A percentile compares a stretch with the other conserved stretches of the same genome.
These are phyloP conservation scores for Myrmecobius fasciatus DNA, from an alignment of 2,113 vertebrate species.

Conservation along the genomic window DNA sequence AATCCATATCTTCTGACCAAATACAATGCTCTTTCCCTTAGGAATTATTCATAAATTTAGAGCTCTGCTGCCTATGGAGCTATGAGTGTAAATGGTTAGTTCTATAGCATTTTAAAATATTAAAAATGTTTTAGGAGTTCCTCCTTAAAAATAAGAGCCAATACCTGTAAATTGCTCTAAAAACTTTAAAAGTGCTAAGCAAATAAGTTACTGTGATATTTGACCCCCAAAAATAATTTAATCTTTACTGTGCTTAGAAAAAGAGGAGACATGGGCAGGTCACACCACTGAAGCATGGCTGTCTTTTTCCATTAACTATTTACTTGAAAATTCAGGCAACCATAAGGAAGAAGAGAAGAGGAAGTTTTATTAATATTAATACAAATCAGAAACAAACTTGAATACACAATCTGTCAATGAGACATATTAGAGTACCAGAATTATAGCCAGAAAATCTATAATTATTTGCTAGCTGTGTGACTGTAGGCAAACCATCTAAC, in stretches of 20 bases:
- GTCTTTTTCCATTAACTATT: not conserved
- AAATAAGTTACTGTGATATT: not conserved
- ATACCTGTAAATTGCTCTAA: constrained; percentile 9
- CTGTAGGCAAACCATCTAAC: not conserved
- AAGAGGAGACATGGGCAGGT: constrained; percentile 18
- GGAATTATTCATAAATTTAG: not conserved
- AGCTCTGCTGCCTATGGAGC: not conserved
- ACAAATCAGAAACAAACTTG: not conserved
- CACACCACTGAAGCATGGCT: constrained; percentile 1
- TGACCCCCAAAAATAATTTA: constrained; percentile 26
- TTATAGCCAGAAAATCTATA: not conserved
- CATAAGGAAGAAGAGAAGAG: not conserved
- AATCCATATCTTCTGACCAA: not conserved
- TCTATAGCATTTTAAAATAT: constrained; percentile 25
- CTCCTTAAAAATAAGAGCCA: constrained; percentile 11
- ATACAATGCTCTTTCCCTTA: not conserved
- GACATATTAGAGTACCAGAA: not conserved
- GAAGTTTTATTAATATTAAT: not conserved
- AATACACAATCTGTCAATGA: not conserved
- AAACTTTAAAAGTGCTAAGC: constrained; percentile 18
- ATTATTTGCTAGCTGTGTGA: not conserved
- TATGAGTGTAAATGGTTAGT: constrained; percentile 15
- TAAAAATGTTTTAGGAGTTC: constrained; percentile 6
- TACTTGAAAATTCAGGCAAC: not conserved
- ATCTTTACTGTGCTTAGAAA: not conserved